A percentile compares a stretch with the other conserved stretches of the same genome.
Conservation (phyloP, 2,113 vertebrate genomes). For the Pangasianodon hypophthalmus region DNA sequence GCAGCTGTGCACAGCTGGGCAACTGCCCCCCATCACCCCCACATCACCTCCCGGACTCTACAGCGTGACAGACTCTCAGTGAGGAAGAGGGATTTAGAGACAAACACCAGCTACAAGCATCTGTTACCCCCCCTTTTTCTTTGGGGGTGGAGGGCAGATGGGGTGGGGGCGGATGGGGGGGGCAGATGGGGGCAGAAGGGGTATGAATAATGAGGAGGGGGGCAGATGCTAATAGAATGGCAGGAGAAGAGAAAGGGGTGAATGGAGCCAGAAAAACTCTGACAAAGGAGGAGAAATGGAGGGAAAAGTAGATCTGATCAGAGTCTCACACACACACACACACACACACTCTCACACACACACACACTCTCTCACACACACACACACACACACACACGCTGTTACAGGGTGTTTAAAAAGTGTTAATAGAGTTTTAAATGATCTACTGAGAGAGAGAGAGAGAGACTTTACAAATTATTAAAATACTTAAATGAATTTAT, state of each 20-base stretch:
- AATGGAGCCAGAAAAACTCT: background rate
- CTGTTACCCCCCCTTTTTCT: background rate
- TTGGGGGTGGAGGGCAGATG: background rate
- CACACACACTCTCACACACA: too few species aligned
- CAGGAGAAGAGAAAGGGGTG: background rate
- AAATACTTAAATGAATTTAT: too few species aligned
- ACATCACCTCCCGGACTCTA: background rate
- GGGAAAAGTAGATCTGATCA: background rate
- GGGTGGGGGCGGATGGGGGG: background rate
- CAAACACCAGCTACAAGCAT: background rate
- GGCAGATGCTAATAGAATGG: background rate
- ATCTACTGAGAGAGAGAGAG: too few species aligned
- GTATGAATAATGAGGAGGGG: background rate
- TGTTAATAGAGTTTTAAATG: too few species aligned
- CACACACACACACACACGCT: too few species aligned
- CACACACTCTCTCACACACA: too few species aligned
- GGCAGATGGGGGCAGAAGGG: too few species aligned
- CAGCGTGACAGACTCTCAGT: background rate
- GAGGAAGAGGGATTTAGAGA: background rate
- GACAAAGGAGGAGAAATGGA: background rate
- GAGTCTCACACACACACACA: background rate
- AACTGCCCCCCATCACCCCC: background rate
- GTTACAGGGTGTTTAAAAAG: too few species aligned
- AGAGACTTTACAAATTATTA: too few species aligned
- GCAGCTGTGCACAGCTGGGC: conserved; percentile 5